Evolutionary conservation across 2,113 vertebrate genomes (phyloP).

Genomic region (Pundamilia nyererei): DNA sequence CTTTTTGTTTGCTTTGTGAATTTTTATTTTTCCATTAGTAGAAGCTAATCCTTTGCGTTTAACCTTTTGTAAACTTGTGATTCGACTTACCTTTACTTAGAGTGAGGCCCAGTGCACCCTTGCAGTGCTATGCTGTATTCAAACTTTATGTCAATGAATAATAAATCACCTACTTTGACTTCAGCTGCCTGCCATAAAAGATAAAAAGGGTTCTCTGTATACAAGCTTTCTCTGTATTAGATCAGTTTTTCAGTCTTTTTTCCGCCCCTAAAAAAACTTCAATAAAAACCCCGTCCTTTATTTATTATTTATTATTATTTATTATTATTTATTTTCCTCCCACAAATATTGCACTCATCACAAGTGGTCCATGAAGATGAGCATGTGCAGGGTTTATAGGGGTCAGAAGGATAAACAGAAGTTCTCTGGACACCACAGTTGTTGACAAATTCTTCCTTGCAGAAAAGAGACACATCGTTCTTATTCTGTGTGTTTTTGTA

Average conservation of each 20-base stretch:
- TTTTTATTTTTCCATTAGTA: not conserved
- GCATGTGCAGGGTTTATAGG: not conserved
- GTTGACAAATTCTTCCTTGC: not conserved
- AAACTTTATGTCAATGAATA: slow-evolving; percentile 48
- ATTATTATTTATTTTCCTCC: not conserved
- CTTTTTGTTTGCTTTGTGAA: not conserved
- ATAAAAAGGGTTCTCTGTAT: not conserved
- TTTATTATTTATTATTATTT: not conserved
- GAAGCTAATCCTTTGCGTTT: not conserved
- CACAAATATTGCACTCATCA: not conserved
- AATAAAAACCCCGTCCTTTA: not conserved
- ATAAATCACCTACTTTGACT: slow-evolving; percentile 46
- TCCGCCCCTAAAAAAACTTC: not conserved
- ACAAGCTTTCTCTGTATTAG: not conserved
- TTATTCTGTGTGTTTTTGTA: not conserved
- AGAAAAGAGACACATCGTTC: not conserved
- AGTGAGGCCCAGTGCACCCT: not conserved
- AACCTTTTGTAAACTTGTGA: not conserved
- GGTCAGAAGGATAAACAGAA: not conserved
- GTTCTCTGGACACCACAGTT: not conserved
- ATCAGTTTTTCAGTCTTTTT: not conserved
- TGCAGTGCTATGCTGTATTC: slow-evolving; percentile 18
- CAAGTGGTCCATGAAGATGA: not conserved
- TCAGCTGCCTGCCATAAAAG: slow-evolving; percentile 21
- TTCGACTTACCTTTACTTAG: not conserved